Base-by-base conservation (phyloP, 2,888 invertebrate genomes). In the Tetragnatha montana region DNA sequence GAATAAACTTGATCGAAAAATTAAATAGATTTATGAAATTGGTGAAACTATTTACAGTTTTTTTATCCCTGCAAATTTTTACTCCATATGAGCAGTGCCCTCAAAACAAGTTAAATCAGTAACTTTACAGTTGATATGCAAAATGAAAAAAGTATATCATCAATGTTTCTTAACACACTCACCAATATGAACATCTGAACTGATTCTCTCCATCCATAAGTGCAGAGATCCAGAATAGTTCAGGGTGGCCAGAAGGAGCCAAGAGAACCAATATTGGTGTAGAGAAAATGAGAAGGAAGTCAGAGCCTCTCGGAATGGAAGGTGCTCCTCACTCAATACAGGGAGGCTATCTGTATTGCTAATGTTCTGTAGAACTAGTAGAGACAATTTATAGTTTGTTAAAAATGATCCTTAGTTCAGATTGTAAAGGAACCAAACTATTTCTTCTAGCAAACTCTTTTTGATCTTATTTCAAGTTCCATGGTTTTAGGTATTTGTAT, bases 261-360 rank as follows among this genome's bases (percentile, higher is more conserved):
- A 92, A 0, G 91, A 91, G 80, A 91, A 92, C 92, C 92, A 92
- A 79, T 90, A 91, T 68, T 92, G 91, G 79, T 92, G 92, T 21
- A 92, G 60, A 49, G 89, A 87, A 60, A 89, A 92, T 7, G 92
- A 90, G 80, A 91, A 87, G 0, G 92, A 91, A 10, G 81, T 83
- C 7, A 92, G 78, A 17, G 92, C 91, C 60, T 84, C 82, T 76
- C 81, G 80, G 35, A 92, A 89, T 35, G 92, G 91, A 8, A 88
- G 91, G 2, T 80, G 87, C 22, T 90, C 90, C n/a, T 90, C 90
- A 7, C 76, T 73, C 19, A 82, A n/a, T 6, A 70, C 51, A 7
- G 81, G 19, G 6, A 71, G 49, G 17, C 49, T 19, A 6, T 88
- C 83, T 51, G 81, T 81, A 51, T 85, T 81, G 22, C 6, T 68